Evolutionary conservation across 2,797 vertebrate genomes (phyloP).

Genomic region (Sphenodon punctatus): DNA sequence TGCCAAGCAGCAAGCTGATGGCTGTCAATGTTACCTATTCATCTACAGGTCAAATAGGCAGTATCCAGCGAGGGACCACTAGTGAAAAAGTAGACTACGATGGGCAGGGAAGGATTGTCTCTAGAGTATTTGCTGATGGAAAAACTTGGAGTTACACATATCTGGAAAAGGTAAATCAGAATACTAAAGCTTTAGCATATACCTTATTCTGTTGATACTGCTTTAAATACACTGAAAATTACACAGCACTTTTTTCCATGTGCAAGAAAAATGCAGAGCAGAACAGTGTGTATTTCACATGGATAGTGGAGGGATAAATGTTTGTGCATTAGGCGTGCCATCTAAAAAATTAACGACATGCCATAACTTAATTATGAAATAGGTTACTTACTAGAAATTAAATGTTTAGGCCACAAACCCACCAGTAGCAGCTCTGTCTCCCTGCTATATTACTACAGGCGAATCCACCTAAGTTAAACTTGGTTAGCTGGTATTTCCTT

Average conservation of each 20-base stretch:
- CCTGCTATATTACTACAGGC: conserved; percentile 35
- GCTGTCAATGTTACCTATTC: conserved; percentile 95
- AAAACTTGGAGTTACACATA: conserved; percentile 99
- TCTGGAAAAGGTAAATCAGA: conserved; percentile 94
- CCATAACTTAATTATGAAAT: no score
- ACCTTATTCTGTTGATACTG: not conserved
- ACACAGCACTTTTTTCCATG: not conserved
- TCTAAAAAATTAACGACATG: no score
- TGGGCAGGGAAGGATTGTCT: conserved; percentile 90
- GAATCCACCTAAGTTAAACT: no score
- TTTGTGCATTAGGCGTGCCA: conserved; percentile 42
- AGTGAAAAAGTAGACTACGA: conserved; percentile 94
- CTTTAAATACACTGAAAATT: not conserved
- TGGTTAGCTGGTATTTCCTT: no score
- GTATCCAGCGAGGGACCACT: conserved; percentile 92
- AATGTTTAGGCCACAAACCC: conserved; percentile 56
- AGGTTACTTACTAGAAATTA: conserved; percentile 58
- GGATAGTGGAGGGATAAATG: not conserved
- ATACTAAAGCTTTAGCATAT: not conserved
- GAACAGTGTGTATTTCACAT: conserved; percentile 11
- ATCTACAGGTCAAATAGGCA: conserved; percentile 91
- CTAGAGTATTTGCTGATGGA: conserved; percentile 96
- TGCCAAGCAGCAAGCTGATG: conserved; percentile 96
- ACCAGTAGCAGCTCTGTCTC: conserved; percentile 47
- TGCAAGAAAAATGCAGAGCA: not conserved